phyloP scores from a whole-genome alignment of 1,140 invertebrate species.

The Spodoptera frugiperda region DNA sequence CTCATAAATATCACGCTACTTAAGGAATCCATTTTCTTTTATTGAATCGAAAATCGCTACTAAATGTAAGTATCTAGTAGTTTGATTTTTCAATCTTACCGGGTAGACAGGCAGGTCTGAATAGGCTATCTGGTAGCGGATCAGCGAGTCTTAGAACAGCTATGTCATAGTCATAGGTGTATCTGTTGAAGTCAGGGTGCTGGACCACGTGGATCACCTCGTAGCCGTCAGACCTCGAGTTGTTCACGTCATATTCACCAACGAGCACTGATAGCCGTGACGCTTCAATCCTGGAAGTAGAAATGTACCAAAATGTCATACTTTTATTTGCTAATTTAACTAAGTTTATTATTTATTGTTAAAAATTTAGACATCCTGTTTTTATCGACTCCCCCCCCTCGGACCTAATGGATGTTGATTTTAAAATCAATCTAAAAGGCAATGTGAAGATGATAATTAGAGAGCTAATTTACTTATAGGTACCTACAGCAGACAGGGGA shows the following conservation, averaged over 20 bases:
- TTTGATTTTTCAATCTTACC: constrained; percentile 68
- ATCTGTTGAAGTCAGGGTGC: constrained; percentile 90
- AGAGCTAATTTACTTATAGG: too few relatives aligned
- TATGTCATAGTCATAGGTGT: constrained; percentile 93
- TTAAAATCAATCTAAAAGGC: neutral
- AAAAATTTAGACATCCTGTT: too few relatives aligned
- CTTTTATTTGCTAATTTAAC: neutral
- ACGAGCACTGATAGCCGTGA: constrained; percentile 73
- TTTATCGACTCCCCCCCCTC: too few relatives aligned
- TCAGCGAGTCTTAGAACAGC: constrained; percentile 90
- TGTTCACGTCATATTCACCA: constrained; percentile 77
- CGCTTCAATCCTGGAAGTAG: constrained; percentile 67
- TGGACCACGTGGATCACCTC: constrained; percentile 75
- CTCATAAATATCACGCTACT: too few relatives aligned
- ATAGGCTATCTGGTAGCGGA: constrained; percentile 87
- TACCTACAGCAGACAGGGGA: too few relatives aligned
- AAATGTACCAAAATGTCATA: neutral
- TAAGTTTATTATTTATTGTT: too few relatives aligned
- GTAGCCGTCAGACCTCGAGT: constrained; percentile 64
- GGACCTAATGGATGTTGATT: too few relatives aligned
- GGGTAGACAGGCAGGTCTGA: constrained; percentile 91
- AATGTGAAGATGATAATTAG: too few relatives aligned
- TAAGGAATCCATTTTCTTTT: too few relatives aligned
- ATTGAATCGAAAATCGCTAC: too few relatives aligned
- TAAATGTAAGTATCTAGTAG: too few relatives aligned